Percentiles rank a stretch among this genome's conserved stretches.
phyloP scores from a whole-genome alignment of 1,140 invertebrate genomes.

The Adelges cooleyi region DNA sequence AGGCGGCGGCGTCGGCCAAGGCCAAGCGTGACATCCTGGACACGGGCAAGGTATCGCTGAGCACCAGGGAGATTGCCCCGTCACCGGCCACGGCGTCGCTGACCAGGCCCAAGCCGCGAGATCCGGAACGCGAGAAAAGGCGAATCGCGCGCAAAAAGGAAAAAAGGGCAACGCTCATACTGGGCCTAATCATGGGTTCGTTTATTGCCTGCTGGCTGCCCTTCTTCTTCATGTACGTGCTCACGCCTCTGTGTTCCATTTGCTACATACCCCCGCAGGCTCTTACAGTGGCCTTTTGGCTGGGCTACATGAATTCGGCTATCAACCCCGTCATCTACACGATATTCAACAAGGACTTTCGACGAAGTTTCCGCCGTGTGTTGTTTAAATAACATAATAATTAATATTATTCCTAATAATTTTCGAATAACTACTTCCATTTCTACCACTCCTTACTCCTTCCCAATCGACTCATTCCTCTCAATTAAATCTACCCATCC shows the following conservation, averaged over 20 bases:
- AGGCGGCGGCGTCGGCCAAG: slow-evolving; percentile 45
- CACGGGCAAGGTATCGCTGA: slow-evolving; percentile 36
- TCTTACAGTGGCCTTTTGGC: slow-evolving; percentile 94
- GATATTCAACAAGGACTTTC: slow-evolving; percentile 98
- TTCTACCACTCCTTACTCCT: too few species aligned
- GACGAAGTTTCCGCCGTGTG: slow-evolving; percentile 86
- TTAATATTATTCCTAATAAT: too few species aligned
- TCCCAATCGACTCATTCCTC: too few species aligned
- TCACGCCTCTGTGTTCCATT: slow-evolving; percentile 60
- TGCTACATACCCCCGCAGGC: slow-evolving; percentile 68
- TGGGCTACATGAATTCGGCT: slow-evolving; percentile 97
- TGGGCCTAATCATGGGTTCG: slow-evolving; percentile 96
- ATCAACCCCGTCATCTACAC: slow-evolving; percentile 97
- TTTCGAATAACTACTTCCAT: too few species aligned
- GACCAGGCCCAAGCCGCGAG: slow-evolving; percentile 53
- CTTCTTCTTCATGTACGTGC: slow-evolving; percentile 91
- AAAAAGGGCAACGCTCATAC: slow-evolving; percentile 88
- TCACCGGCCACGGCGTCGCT: not conserved
- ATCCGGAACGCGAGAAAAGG: slow-evolving; percentile 85
- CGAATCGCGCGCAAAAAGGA: slow-evolving; percentile 92
- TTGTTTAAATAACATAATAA: slow-evolving; percentile 76
- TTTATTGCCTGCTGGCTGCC: slow-evolving; percentile 99
- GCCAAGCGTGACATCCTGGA: slow-evolving; percentile 41
- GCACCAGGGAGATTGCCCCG: slow-evolving; percentile 29
- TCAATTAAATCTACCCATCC: too few species aligned